Percentiles rank a stretch among this genome's conserved stretches.
Conservation (phyloP, 2,797 vertebrate species). For the Hoplostethus mediterraneus region DNA sequence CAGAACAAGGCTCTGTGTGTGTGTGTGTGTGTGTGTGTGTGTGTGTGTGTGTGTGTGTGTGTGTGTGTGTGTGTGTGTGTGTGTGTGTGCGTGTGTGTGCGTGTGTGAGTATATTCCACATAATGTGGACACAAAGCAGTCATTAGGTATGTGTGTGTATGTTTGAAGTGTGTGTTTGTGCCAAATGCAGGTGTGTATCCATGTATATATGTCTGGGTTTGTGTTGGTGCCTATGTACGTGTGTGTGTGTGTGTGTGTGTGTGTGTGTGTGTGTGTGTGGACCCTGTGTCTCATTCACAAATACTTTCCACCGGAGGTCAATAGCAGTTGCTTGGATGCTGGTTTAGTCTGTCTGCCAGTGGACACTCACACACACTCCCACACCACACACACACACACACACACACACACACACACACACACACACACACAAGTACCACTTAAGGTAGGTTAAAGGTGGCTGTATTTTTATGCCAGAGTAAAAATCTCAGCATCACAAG, state of each 20-base stretch:
- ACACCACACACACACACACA: conserved; percentile 25
- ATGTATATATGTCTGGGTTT: background rate
- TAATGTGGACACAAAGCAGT: conserved; percentile 64
- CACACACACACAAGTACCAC: too few relatives aligned
- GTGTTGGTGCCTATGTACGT: background rate
- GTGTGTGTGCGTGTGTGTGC: conserved; percentile 12
- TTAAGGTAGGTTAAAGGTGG: conserved; percentile 40
- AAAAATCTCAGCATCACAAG: conserved; percentile 38
- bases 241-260: background rate
- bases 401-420: too few relatives aligned
- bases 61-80: background rate
- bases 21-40: background rate
- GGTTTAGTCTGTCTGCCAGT: conserved; percentile 34
- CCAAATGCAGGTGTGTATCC: background rate
- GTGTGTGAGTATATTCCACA: conserved; percentile 39
- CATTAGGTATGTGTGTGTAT: conserved; percentile 58
- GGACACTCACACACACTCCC: background rate
- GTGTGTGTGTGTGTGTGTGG: background rate
- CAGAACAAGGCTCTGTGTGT: conserved; percentile 44
- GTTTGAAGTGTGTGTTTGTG: conserved; percentile 5
- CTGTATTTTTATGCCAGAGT: conserved; percentile 49
- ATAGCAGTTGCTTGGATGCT: conserved; percentile 80
- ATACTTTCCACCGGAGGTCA: conserved; percentile 76
- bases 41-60: background rate
- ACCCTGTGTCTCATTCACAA: conserved; percentile 73